phyloP scores from a whole-genome alignment of 2,797 vertebrate genomes.

The Coendou prehensilis region DNA sequence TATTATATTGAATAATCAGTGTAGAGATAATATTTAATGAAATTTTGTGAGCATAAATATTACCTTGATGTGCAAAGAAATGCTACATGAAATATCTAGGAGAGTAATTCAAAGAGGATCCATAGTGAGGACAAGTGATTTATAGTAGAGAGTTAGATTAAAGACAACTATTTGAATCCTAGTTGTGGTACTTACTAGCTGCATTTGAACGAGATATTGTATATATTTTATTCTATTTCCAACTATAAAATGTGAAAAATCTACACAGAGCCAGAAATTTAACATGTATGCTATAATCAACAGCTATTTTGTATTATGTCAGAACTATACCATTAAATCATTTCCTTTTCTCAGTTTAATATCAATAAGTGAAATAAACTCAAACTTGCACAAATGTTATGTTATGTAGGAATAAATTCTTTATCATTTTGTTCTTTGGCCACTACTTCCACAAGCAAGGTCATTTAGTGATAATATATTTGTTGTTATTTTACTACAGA shows the following conservation, averaged over 20 bases:
- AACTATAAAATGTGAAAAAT: neutral
- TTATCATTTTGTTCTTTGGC: neutral
- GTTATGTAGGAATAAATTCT: neutral
- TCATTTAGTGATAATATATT: slow-evolving; percentile 33
- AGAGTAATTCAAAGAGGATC: neutral
- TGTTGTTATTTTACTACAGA: slow-evolving; percentile 36
- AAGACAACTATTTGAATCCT: neutral
- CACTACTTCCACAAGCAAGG: neutral
- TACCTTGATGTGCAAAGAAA: neutral
- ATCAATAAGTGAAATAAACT: neutral
- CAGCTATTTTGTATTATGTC: neutral
- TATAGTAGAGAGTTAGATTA: neutral
- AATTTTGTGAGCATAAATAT: neutral
- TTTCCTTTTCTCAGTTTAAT: neutral
- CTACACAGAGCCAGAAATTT: neutral
- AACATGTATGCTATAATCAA: neutral
- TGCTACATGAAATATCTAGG: neutral
- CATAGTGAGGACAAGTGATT: neutral
- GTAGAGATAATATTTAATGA: neutral
- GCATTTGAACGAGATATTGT: neutral
- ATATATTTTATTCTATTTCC: neutral
- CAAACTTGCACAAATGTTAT: neutral
- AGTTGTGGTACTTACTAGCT: neutral
- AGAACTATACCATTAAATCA: neutral
- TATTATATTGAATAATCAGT: neutral